Base-by-base conservation (phyloP, 2,888 invertebrate species). In the Brachyopa scutellaris region DNA sequence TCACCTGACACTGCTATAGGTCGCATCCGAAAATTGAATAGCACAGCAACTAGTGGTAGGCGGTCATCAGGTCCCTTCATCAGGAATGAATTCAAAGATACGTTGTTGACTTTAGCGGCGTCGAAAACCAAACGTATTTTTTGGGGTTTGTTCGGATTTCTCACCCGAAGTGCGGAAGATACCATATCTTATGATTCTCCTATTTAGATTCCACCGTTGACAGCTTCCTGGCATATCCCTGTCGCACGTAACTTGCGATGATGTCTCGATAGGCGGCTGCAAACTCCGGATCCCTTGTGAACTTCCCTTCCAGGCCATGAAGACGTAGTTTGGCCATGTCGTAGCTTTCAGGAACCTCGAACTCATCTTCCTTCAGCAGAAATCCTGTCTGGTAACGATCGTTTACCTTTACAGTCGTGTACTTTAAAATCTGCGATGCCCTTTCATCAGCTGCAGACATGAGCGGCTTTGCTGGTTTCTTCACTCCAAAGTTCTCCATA, bases 101-200 rank as follows among this genome's bases (percentile, higher is more conserved):
- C 42, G 19, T 6, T 15, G 5, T 51, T 9, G 0, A 62, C 59
- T 47, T 85, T 84, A 26, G 26, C 26, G 6, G 26, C 26, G 6
- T 26, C 26, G 6, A 26, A 26, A 26, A 26, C 6, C 6, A 26
- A 26, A 5, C 26, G 6, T 86, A 57, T 85, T 84, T n/a, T n/a
- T n/a, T n/a, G n/a, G n/a, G n/a, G n/a, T n/a, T n/a, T n/a, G n/a
- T n/a, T n/a, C n/a, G 55, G 64, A 13, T 74, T 76, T 2, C 47
- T 13, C 0, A 85, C 85, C 80, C 80, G 45, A 85, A 85, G 40
- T 84, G 84, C 1, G 85, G 85, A 19, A 86, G 29, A 67, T 84
- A 86, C 84, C 85, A 85, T 2, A 11, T 36, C 8, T 36, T 31
- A 4, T 31, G 26, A 13, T 15, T 38, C 6, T 19, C 38, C 17